Conservation (phyloP, 2,797 vertebrate species). For the Geotrypetes seraphini region DNA sequence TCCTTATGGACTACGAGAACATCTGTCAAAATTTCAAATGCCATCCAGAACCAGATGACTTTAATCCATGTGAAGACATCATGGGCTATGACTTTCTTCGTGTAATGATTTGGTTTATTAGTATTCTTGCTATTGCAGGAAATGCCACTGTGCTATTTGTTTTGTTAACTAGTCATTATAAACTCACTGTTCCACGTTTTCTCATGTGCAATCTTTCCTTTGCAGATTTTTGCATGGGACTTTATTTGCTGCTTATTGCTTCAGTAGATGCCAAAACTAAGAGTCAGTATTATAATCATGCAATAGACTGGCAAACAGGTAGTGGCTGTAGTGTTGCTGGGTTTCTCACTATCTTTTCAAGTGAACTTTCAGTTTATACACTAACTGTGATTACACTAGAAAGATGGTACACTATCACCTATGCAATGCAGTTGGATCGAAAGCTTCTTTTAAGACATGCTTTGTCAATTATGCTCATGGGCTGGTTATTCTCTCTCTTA, state of each 20-base stretch:
- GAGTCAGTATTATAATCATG: constrained; percentile 81
- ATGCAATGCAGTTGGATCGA: constrained; percentile 75
- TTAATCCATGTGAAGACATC: constrained; percentile 86
- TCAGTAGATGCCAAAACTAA: constrained; percentile 68
- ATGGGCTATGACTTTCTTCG: constrained; percentile 72
- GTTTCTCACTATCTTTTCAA: constrained; percentile 82
- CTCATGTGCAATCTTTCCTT: constrained; percentile 89
- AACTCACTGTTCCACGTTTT: constrained; percentile 76
- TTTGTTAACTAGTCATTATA: constrained; percentile 67
- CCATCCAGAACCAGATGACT: constrained; percentile 71
- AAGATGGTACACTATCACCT: constrained; percentile 84
- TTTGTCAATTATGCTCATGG: constrained; percentile 64
- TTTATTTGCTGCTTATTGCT: constrained; percentile 83
- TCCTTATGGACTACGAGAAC: constrained; percentile 48
- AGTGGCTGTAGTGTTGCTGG: constrained; percentile 68
- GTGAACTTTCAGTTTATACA: constrained; percentile 82
- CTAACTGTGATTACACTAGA: constrained; percentile 79
- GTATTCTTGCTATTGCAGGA: constrained; percentile 62
- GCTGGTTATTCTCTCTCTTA: constrained; percentile 73
- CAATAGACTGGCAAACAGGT: constrained; percentile 82
- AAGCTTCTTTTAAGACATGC: constrained; percentile 71
- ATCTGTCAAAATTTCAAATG: constrained; percentile 67
- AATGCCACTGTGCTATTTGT: constrained; percentile 71
- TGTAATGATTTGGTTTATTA: constrained; percentile 77
- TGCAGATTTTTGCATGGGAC: constrained; percentile 83